Conservation (phyloP, 2,797 vertebrate species). For the Lemur catta region DNA sequence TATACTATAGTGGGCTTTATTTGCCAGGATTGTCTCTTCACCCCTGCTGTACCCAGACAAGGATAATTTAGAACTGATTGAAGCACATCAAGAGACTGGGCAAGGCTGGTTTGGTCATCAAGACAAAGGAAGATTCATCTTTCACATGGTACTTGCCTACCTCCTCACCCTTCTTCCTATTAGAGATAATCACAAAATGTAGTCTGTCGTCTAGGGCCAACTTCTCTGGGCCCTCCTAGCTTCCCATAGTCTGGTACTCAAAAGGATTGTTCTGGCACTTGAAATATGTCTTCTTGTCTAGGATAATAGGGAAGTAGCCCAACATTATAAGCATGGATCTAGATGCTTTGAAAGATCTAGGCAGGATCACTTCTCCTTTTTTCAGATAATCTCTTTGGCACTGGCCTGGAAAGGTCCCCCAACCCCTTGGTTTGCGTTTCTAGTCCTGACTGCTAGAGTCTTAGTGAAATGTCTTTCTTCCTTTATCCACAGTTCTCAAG, state of each 20-base stretch:
- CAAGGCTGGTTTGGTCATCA: background rate
- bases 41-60: background rate
- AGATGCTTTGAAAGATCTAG: background rate
- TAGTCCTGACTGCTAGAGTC: background rate
- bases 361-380: background rate
- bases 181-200: conserved; percentile 1
- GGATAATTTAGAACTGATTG: background rate
- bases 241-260: background rate
- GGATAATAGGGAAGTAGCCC: background rate
- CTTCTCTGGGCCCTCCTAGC: background rate
- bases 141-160: background rate
- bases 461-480: conserved; percentile 35
- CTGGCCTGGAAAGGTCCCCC: background rate
- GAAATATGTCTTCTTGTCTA: background rate
- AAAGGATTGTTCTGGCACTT: background rate
- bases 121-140: background rate
- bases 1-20: background rate
- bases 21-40: background rate
- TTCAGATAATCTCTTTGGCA: background rate
- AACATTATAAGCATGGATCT: background rate
- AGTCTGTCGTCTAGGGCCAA: background rate
- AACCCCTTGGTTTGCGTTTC: background rate
- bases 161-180: background rate
- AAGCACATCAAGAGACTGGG: background rate
- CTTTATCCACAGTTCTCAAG: conserved; percentile 82